phyloP scores from a whole-genome alignment of 2,888 invertebrate species.

The Pristionchus japonicus region DNA sequence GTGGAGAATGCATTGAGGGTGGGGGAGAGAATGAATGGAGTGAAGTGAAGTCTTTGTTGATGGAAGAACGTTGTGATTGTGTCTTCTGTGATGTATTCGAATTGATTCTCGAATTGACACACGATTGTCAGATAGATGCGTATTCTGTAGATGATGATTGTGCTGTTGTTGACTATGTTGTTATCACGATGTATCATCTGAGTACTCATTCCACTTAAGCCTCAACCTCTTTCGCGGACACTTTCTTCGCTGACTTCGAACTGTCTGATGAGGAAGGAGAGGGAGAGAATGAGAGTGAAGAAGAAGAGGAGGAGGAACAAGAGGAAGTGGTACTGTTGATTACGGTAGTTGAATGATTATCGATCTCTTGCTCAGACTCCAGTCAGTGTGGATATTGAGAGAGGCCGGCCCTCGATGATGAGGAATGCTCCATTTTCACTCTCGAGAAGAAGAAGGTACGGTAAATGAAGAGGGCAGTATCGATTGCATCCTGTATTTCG shows the following conservation, averaged over 20 bases:
- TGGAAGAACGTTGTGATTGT: not conserved
- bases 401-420: not conserved
- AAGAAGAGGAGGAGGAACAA: constrained; percentile 44
- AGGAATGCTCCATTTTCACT: not conserved
- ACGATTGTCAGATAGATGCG: no score
- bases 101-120: not conserved
- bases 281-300: constrained; percentile 47
- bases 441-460: constrained; percentile 20
- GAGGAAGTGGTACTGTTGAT: constrained; percentile 23
- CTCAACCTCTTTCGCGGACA: constrained; percentile 54
- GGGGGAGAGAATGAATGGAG: constrained; percentile 12
- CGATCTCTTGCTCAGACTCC: not conserved
- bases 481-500: not conserved
- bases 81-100: not conserved
- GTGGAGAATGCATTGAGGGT: constrained; percentile 45
- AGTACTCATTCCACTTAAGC: constrained; percentile 51
- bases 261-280: constrained; percentile 50
- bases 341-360: not conserved
- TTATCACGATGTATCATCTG: not conserved
- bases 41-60: not conserved
- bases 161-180: not conserved
- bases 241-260: constrained; percentile 52
- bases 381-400: not conserved
- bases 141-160: not conserved
- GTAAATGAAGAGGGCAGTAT: not conserved